A percentile compares a stretch with the other conserved stretches of the same genome.
Conservation (phyloP, 2,888 invertebrate genomes). For the Dynastes tityus region DNA sequence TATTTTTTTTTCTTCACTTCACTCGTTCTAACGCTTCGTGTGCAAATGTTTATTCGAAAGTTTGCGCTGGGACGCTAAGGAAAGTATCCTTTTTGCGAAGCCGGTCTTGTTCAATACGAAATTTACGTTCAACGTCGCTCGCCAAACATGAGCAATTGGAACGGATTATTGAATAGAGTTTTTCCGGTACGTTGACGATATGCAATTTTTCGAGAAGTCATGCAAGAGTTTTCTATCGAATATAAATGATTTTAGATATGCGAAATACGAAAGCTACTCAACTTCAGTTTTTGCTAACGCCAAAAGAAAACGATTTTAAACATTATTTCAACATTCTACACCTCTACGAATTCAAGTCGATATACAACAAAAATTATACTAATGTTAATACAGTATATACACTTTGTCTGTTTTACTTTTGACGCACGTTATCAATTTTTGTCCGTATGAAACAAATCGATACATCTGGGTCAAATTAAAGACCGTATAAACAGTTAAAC, state of each 20-base stretch:
- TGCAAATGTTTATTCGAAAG: constrained; percentile 30
- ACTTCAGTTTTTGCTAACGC: not conserved
- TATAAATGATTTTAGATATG: not conserved
- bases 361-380: no score
- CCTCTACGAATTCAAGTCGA: no score
- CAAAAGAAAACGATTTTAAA: not conserved
- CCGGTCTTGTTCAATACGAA: constrained; percentile 18
- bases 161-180: constrained; percentile 24
- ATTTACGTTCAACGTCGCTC: constrained; percentile 16
- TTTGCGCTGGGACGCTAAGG: not conserved
- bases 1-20: constrained; percentile 11
- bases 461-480: no score
- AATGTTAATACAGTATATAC: no score
- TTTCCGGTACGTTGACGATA: constrained; percentile 3
- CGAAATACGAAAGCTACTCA: not conserved
- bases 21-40: constrained; percentile 8
- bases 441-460: no score
- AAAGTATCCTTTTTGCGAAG: constrained; percentile 9
- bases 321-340: no score
- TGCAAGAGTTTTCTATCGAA: not conserved
- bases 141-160: constrained; percentile 28
- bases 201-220: constrained; percentile 8
- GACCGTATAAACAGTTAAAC: no score
- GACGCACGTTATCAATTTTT: no score
- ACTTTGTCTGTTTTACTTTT: no score